phyloP scores from a whole-genome alignment of 2,888 invertebrate species.

The Unio pictorum region DNA sequence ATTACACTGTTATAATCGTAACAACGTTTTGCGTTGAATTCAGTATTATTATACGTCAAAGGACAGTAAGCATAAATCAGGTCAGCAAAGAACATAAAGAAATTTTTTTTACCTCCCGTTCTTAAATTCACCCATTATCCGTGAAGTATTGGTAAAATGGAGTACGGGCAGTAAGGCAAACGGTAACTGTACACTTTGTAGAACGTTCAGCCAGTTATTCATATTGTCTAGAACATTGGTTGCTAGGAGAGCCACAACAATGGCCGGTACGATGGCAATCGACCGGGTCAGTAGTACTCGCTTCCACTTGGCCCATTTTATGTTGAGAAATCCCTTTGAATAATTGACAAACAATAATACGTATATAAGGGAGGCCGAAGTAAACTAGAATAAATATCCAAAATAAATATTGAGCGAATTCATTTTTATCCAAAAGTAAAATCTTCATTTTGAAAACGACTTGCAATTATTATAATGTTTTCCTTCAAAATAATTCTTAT shows the following conservation, averaged over 20 bases:
- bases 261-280: slow-evolving; percentile 81
- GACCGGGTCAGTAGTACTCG: slow-evolving; percentile 87
- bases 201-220: slow-evolving; percentile 88
- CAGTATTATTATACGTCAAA: too few species aligned
- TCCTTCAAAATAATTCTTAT: too few species aligned
- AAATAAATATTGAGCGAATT: too few species aligned
- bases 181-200: slow-evolving; percentile 88
- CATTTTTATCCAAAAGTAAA: too few species aligned
- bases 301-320: slow-evolving; percentile 90
- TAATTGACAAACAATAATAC: not conserved
- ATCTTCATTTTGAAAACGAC: too few species aligned
- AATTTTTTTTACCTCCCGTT: slow-evolving; percentile 79
- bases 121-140: slow-evolving; percentile 88
- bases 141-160: slow-evolving; percentile 84
- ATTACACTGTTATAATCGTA: too few species aligned
- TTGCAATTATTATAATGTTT: too few species aligned
- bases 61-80: too few species aligned
- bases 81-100: too few species aligned
- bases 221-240: slow-evolving; percentile 81
- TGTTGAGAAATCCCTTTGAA: slow-evolving; percentile 82
- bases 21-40: too few species aligned
- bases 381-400: too few species aligned
- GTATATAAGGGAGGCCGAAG: not conserved
- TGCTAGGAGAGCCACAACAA: slow-evolving; percentile 66
- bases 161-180: slow-evolving; percentile 89